These are phyloP conservation scores for Pinna nobilis DNA, from an alignment of 1,140 invertebrate species.

Conservation along the genomic window DNA sequence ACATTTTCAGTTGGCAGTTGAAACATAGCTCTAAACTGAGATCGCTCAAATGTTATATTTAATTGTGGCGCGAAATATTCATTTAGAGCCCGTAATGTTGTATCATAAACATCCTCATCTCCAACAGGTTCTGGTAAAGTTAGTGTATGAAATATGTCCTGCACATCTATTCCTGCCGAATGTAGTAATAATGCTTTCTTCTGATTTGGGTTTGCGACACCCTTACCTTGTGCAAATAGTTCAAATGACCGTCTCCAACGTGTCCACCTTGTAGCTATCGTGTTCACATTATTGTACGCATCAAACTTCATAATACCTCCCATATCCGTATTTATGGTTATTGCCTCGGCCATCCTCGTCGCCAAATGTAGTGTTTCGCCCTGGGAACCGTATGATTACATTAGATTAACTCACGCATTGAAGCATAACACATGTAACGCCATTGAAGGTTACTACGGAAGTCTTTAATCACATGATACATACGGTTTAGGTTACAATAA, in stretches of 20 bases:
- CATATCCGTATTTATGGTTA: too few species aligned
- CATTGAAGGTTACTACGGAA: too few species aligned
- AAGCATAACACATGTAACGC: too few species aligned
- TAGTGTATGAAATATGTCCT: conserved; percentile 47
- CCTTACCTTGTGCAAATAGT: conserved; percentile 33
- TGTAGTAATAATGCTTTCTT: conserved; percentile 45
- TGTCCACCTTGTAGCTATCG: conserved; percentile 18
- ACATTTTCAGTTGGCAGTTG: conserved; percentile 35
- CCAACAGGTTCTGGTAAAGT: conserved; percentile 6
- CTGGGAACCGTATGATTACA: too few species aligned
- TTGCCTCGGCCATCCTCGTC: too few species aligned
- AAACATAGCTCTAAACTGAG: conserved; percentile 15
- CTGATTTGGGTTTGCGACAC: conserved; percentile 6
- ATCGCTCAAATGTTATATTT: conserved; percentile 31
- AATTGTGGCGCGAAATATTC: conserved; percentile 35
- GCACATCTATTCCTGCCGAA: conserved; percentile 35
- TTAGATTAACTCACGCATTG: too few species aligned
- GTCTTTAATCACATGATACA: too few species aligned
- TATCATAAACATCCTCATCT: conserved; percentile 27
- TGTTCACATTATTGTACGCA: too few species aligned
- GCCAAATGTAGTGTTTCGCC: too few species aligned
- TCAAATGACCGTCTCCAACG: conserved; percentile 27
- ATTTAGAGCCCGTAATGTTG: conserved; percentile 13
- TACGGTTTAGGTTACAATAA: too few species aligned
- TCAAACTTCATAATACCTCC: too few species aligned